A percentile compares a stretch with the other conserved stretches of the same genome.
Conservation (phyloP, 2,113 vertebrate species). For the Phodopus roborovskii region DNA sequence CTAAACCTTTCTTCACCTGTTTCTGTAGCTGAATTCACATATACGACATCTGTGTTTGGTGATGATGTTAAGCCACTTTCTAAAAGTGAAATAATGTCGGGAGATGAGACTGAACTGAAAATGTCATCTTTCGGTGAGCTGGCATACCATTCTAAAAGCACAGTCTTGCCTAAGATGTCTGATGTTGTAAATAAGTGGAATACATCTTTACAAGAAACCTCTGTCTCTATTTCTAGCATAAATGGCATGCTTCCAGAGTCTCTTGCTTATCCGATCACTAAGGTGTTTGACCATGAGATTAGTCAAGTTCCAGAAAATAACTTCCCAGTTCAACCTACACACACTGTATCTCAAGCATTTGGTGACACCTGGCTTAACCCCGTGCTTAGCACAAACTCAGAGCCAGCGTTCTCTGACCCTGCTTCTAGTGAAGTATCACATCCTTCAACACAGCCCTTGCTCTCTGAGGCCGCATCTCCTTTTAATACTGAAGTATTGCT, state of each 20-base stretch:
- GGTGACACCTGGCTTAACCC: constrained; percentile 85
- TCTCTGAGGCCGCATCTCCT: constrained; percentile 84
- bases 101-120: constrained; percentile 85
- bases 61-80: constrained; percentile 81
- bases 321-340: constrained; percentile 83
- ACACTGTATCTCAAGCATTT: constrained; percentile 84
- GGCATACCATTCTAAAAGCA: constrained; percentile 83
- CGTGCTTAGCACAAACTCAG: constrained; percentile 84
- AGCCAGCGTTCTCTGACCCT: constrained; percentile 83
- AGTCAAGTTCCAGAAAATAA: constrained; percentile 85
- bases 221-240: constrained; percentile 84
- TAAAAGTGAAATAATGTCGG: constrained; percentile 80
- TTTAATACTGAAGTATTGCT: constrained; percentile 84
- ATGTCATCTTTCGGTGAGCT: constrained; percentile 85
- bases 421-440: constrained; percentile 84
- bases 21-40: constrained; percentile 85
- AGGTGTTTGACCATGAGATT: constrained; percentile 82
- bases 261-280: constrained; percentile 83
- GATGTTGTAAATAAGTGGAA: constrained; percentile 80
- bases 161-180: constrained; percentile 79
- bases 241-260: constrained; percentile 84
- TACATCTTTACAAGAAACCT: constrained; percentile 79
- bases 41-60: constrained; percentile 85
- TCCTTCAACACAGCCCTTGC: constrained; percentile 83
- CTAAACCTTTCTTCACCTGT: constrained; percentile 84